Base-by-base conservation (phyloP, 1,140 invertebrate genomes). In the Odontomachus brunneus region DNA sequence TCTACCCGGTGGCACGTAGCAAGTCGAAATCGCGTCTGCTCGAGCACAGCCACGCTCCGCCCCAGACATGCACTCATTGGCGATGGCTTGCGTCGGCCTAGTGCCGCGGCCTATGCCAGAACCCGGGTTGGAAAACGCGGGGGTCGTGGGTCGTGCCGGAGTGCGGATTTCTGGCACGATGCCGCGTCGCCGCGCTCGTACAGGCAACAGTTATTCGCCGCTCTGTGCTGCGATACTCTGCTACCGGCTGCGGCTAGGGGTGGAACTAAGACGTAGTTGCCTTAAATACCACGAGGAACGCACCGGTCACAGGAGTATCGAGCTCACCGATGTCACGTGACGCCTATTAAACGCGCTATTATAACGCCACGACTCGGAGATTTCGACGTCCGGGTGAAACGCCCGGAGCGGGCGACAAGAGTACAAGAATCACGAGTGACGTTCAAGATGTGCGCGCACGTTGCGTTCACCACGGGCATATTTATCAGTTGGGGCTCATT, bases 21-120 rank as follows among this genome's bases (percentile, higher is more conserved):
- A 89, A 87, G 88, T 90, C 84, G 89, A 89, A 91, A 92, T 91
- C 90, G 88, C 90, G 90, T 82, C 84, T 87, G 89, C 88, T 86
- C 81, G 80, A 72, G 83, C 85, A 85, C 85, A 83, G 89, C 89
- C 87, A 92, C 83, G 92, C 92, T 91, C 92, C 92, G 91, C 92
- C 92, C 91, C 91, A 90, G 88, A 91, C 89, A 91, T 92, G 90
- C 92, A 93, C 89, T 93, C 92, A 93, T 93, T 93, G 92, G 92
- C 90, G 92, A 93, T 92, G 91, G 90, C 88, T 89, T 88, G 91
- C 92, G 91, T 93, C 92, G 92, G 92, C 92, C 92, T 93, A 93
- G 89, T 91, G 85, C 91, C 86, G 90, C 90, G 92, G 92, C 92
- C 92, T 93, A 93, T 93, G 86, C 92, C 91, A 89, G 87, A 92